Percentiles rank a stretch among this genome's conserved stretches.
These are phyloP conservation scores for Ips typographus DNA, from an alignment of 1,140 invertebrate genomes.

Conservation along the genomic window DNA sequence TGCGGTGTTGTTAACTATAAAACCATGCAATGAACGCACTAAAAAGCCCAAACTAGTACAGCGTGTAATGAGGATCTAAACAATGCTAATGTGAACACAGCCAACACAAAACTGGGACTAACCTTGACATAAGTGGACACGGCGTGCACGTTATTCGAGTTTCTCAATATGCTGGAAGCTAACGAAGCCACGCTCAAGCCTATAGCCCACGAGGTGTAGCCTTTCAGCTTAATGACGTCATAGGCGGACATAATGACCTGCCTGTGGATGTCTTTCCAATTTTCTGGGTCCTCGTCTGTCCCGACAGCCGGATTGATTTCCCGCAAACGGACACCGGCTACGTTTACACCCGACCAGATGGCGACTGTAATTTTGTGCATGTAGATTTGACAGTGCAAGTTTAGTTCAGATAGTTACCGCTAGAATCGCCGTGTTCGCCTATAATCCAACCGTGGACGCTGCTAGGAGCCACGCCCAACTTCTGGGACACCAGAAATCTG, in stretches of 20 bases:
- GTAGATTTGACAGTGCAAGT: slow-evolving; percentile 17
- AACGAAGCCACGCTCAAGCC: slow-evolving; percentile 79
- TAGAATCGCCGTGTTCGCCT: slow-evolving; percentile 81
- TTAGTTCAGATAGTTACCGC: slow-evolving; percentile 56
- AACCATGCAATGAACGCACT: too few relatives aligned
- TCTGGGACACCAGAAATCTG: slow-evolving; percentile 83
- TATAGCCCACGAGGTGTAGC: slow-evolving; percentile 90
- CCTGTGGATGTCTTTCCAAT: slow-evolving; percentile 75
- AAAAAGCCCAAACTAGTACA: neutral
- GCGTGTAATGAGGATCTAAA: neutral
- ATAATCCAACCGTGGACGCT: slow-evolving; percentile 90
- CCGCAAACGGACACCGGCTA: slow-evolving; percentile 80
- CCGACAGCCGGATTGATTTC: slow-evolving; percentile 77
- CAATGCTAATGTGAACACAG: neutral
- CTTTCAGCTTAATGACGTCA: slow-evolving; percentile 86
- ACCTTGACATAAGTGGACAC: slow-evolving; percentile 82
- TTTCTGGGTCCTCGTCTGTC: slow-evolving; percentile 69
- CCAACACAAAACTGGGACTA: slow-evolving; percentile 20
- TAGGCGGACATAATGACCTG: slow-evolving; percentile 84
- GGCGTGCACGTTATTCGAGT: slow-evolving; percentile 76
- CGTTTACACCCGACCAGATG: slow-evolving; percentile 90
- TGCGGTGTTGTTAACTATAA: too few relatives aligned
- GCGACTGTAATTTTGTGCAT: slow-evolving; percentile 64
- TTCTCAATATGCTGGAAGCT: slow-evolving; percentile 71
- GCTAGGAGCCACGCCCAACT: slow-evolving; percentile 73